Percentiles rank a stretch among this genome's conserved stretches.
Conservation (phyloP, 2,888 invertebrate species). For the Cephus sareptanus region DNA sequence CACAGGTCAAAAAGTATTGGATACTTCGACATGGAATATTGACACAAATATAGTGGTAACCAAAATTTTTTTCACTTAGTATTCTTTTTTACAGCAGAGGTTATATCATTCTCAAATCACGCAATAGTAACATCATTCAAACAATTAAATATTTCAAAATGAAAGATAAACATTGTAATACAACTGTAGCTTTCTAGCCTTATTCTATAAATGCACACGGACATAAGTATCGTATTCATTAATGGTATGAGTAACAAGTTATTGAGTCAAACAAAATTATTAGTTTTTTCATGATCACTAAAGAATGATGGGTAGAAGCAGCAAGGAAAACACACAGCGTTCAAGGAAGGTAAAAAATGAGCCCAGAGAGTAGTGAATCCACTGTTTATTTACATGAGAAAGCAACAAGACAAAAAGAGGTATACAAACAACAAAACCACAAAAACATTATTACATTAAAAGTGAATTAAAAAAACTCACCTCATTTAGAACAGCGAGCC, state of each 20-base stretch:
- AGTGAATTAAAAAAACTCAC: neutral
- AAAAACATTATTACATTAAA: neutral
- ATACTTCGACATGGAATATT: neutral
- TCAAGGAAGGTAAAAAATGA: neutral
- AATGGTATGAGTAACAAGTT: neutral
- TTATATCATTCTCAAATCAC: neutral
- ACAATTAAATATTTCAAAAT: neutral
- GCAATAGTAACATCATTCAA: neutral
- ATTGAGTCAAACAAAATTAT: neutral
- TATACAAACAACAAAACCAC: neutral
- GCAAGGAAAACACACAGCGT: neutral
- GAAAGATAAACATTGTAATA: neutral
- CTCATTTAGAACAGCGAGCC: neutral
- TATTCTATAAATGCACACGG: neutral
- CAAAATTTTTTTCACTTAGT: neutral
- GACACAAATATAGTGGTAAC: neutral
- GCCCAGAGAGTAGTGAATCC: neutral
- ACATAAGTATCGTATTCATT: neutral
- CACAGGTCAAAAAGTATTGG: neutral
- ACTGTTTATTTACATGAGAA: neutral
- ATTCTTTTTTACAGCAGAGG: neutral
- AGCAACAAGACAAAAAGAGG: neutral
- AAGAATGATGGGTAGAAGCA: neutral
- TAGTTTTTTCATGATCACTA: neutral
- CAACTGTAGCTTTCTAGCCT: neutral